Conservation (phyloP, 2,113 vertebrate genomes). For the Nymphicus hollandicus region DNA sequence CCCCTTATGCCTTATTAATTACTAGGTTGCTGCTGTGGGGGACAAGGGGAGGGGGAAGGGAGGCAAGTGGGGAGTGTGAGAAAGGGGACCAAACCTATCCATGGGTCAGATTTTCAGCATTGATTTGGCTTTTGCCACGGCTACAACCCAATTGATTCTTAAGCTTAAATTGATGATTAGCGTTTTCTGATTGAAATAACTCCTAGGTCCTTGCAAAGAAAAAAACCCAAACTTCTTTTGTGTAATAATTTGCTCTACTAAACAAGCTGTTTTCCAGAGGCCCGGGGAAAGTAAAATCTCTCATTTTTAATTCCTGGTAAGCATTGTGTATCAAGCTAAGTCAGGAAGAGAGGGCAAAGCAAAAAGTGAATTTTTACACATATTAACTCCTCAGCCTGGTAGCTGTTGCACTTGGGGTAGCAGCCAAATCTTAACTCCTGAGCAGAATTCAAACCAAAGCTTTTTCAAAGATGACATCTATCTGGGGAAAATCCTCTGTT, state of each 20-base stretch:
- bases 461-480: neutral
- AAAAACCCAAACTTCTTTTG: neutral
- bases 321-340: neutral
- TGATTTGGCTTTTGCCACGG: conserved; percentile 45
- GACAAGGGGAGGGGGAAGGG: neutral
- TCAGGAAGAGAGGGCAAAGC: neutral
- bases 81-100: conserved; percentile 47
- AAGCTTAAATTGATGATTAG: conserved; percentile 47
- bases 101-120: conserved; percentile 54
- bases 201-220: neutral
- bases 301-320: neutral
- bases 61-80: conserved; percentile 68
- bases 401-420: neutral
- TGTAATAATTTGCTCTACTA: conserved; percentile 22
- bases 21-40: neutral
- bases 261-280: conserved; percentile 3
- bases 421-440: neutral
- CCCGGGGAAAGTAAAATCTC: neutral
- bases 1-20: conserved; percentile 75
- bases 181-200: conserved; percentile 45
- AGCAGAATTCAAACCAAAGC: neutral
- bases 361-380: neutral
- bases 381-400: neutral
- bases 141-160: conserved; percentile 38
- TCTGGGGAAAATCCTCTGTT: neutral